Base-by-base conservation (phyloP, 1,140 invertebrate species). In the Armadillidium nasatum region DNA sequence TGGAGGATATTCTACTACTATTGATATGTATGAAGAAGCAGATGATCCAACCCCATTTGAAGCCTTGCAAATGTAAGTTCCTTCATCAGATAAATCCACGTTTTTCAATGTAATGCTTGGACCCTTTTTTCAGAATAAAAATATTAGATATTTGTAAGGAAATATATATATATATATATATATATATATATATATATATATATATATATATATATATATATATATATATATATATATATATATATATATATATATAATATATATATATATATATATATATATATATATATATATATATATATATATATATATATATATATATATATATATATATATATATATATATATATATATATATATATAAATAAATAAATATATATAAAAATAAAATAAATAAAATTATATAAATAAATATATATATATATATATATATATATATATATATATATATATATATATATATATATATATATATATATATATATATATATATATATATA, bases 21-120 rank as follows among this genome's bases (percentile, higher is more conserved):
- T 84, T 50, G 86, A 85, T 76, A 89, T 87, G 82, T 88, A 86
- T 78, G 86, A 85, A 72, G 86, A 86, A 66, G 87, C 88, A 74
- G 88, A 85, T 80, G 87, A 85, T 44, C 89, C 88, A 23, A 90
- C 88, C 21, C 88, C 87, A 83, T 90, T 90, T 82, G 86, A 87
- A 44, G 89, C 89, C 10, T 87, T 88, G 82, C 89, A 90, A 78
- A 87, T 85, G 83, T 90, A 90, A 69, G 87, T 84, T n/a, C 89
- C 89, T 43, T 87, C 88, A 79, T 89, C 88, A 82, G 88, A 87
- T 71, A 88, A 84, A 82, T 89, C 89, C 45, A 90, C 84, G 46
- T 88, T 85, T 54, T 89, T 88, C 78, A 91, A 83, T 15, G 89
- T 89, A 13, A 90, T 84, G 74, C 89, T 88, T 10, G 88, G 87